Evolutionary conservation across 2,888 invertebrate species (phyloP).

Genomic region (Dicyrtoma fusca): DNA sequence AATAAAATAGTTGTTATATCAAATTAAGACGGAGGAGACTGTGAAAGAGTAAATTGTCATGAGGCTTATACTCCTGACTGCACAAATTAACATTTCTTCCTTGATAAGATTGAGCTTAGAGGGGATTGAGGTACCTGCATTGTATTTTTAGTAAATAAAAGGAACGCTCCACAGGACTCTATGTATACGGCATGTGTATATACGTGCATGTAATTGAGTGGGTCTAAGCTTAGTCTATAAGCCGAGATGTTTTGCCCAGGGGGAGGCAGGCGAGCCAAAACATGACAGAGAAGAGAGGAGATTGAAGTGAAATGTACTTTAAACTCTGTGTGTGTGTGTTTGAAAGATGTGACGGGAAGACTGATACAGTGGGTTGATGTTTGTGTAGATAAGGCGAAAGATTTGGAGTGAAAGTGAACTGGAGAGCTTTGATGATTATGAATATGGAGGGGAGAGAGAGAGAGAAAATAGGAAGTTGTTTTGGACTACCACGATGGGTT

Average conservation of each 20-base stretch:
- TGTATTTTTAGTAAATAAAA: background rate
- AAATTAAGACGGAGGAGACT: too few species aligned
- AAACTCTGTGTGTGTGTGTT: background rate
- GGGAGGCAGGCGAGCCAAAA: background rate
- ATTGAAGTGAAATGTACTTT: conserved; percentile 1
- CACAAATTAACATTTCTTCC: background rate
- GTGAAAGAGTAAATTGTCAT: too few species aligned
- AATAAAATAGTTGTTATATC: too few species aligned
- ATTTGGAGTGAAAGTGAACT: conserved; percentile 21
- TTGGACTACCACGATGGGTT: conserved; percentile 1
- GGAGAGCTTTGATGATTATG: conserved; percentile 32
- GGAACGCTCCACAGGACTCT: too few species aligned
- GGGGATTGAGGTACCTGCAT: background rate
- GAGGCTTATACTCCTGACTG: too few species aligned
- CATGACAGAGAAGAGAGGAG: background rate
- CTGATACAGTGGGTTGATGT: conserved; percentile 17
- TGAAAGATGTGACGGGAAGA: conserved; percentile 8
- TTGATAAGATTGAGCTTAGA: background rate
- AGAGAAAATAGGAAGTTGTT: conserved; percentile 20
- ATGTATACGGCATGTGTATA: too few species aligned
- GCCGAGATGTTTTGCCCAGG: background rate
- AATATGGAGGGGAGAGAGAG: conserved; percentile 21
- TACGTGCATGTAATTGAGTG: too few species aligned
- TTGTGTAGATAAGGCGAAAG: conserved; percentile 15
- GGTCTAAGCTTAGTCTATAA: background rate